These are phyloP conservation scores for Chaetura pelagica DNA, from an alignment of 2,113 vertebrate species.

Conservation along the genomic window DNA sequence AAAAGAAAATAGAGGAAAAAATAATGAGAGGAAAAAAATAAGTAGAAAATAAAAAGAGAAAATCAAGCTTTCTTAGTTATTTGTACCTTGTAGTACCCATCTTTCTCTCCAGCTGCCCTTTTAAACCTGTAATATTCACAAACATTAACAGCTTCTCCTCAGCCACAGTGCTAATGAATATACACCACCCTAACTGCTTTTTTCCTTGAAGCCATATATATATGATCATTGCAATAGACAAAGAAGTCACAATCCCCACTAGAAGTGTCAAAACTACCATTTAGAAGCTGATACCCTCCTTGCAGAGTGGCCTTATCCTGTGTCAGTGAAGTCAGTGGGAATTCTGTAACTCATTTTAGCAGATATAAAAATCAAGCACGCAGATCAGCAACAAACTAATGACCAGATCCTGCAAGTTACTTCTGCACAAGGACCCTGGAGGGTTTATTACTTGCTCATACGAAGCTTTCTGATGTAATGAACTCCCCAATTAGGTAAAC, in stretches of 20 bases:
- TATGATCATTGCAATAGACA: not conserved
- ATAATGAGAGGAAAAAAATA: too few species aligned
- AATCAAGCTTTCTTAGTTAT: not conserved
- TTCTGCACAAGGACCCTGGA: not conserved
- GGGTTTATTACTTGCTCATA: not conserved
- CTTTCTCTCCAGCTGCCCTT: not conserved
- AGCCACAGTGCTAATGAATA: not conserved
- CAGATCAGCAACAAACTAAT: not conserved
- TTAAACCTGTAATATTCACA: not conserved
- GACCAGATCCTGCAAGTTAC: not conserved
- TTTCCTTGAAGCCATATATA: not conserved
- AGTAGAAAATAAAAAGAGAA: not conserved
- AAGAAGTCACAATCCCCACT: not conserved
- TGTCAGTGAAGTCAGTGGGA: not conserved
- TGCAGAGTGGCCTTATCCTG: not conserved
- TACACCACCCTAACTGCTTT: not conserved
- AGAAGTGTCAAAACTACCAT: not conserved
- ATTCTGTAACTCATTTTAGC: not conserved
- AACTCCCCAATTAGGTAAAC: not conserved
- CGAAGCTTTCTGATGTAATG: not conserved
- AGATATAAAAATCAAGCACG: not conserved
- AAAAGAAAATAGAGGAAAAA: not conserved
- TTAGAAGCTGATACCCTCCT: not conserved
- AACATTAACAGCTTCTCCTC: not conserved
- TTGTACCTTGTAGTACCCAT: not conserved